These are phyloP conservation scores for Rhopalosiphum nymphaeae DNA, from an alignment of 2,888 invertebrate genomes.

Conservation along the genomic window DNA sequence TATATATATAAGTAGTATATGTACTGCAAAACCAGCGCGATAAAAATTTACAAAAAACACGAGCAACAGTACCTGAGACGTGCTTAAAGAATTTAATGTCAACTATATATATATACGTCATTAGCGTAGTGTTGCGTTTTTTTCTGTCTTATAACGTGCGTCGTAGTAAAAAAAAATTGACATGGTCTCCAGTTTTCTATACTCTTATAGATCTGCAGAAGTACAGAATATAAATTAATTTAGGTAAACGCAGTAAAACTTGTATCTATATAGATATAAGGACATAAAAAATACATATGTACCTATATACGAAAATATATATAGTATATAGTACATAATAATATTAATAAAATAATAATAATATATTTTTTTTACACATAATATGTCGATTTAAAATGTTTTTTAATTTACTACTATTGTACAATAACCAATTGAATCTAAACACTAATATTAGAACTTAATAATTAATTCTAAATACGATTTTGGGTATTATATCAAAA, in stretches of 20 bases:
- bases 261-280: neutral
- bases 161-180: neutral
- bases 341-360: neutral
- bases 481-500: neutral
- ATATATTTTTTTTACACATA: neutral
- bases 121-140: slow-evolving; percentile 41
- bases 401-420: neutral
- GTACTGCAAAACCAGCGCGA: neutral
- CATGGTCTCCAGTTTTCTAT: slow-evolving; percentile 9
- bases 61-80: slow-evolving; percentile 59
- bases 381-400: neutral
- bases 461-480: neutral
- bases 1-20: neutral
- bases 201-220: neutral
- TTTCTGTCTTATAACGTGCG: neutral
- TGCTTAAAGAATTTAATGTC: slow-evolving; percentile 35
- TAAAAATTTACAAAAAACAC: neutral
- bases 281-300: neutral
- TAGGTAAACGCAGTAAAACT: neutral
- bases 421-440: neutral
- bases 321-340: neutral
- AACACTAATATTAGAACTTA: neutral
- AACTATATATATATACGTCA: slow-evolving; percentile 44
- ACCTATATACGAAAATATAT: neutral
- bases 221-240: neutral